These are phyloP conservation scores for Lithophane ornitopus DNA, from an alignment of 2,888 invertebrate genomes.

Conservation along the genomic window DNA sequence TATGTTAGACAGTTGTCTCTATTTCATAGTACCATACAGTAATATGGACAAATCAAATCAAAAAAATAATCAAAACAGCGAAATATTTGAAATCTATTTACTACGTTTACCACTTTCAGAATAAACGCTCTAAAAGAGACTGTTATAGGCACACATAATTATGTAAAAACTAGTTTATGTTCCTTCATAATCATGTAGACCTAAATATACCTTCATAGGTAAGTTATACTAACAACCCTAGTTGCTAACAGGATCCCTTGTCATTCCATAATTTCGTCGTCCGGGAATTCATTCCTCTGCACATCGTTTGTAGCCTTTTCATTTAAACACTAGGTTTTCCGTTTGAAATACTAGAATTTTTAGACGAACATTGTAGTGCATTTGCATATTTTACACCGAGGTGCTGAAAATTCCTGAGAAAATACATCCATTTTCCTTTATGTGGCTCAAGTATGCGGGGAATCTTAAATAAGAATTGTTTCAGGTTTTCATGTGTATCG, in stretches of 20 bases:
- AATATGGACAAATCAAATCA: too few relatives aligned
- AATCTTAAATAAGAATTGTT: slow-evolving; percentile 49
- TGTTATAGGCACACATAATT: neutral
- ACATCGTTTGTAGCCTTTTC: slow-evolving; percentile 19
- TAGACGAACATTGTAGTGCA: slow-evolving; percentile 42
- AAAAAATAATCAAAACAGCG: too few relatives aligned
- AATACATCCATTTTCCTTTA: slow-evolving; percentile 40
- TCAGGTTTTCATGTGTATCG: neutral
- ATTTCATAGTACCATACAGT: too few relatives aligned
- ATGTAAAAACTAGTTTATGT: neutral
- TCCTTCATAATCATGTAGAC: too few relatives aligned
- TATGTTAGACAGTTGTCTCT: too few relatives aligned
- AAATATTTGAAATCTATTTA: too few relatives aligned
- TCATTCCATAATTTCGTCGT: slow-evolving; percentile 24
- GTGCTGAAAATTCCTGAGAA: slow-evolving; percentile 49
- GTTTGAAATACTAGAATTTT: slow-evolving; percentile 46
- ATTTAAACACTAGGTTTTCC: slow-evolving; percentile 40
- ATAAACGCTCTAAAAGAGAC: too few relatives aligned
- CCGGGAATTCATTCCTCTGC: slow-evolving; percentile 27
- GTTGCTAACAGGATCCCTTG: slow-evolving; percentile 1
- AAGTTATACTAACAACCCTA: slow-evolving; percentile 2
- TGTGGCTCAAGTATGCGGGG: slow-evolving; percentile 9
- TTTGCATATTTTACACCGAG: slow-evolving; percentile 54
- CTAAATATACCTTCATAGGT: neutral
- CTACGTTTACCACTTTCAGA: too few relatives aligned